phyloP scores from a whole-genome alignment of 2,113 vertebrate genomes.

The Orcinus orca region DNA sequence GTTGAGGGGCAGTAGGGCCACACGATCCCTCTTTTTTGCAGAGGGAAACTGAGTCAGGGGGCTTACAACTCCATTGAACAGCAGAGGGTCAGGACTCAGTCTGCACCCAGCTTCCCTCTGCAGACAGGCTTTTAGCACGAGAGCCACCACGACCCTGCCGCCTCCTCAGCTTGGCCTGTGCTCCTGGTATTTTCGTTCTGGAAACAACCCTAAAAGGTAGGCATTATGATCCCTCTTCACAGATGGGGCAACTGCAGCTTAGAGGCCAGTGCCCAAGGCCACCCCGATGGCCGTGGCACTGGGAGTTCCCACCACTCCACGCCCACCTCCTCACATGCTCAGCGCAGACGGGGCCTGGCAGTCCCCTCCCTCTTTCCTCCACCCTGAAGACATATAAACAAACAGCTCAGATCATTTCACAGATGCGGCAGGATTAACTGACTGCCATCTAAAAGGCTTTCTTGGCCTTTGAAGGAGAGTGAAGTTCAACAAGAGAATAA shows the following conservation, averaged over 20 bases:
- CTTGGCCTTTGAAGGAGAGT: background rate
- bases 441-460: background rate
- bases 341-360: fast-evolving
- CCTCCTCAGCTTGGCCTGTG: background rate
- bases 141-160: fast-evolving
- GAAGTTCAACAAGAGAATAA: background rate
- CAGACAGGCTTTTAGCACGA: background rate
- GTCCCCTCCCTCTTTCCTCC: background rate
- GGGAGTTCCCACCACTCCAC: background rate
- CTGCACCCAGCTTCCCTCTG: background rate
- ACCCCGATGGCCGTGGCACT: fast-evolving
- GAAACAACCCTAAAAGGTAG: background rate
- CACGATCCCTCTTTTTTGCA: background rate
- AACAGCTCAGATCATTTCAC: background rate
- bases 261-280: background rate
- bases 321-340: too few relatives aligned
- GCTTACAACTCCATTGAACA: background rate
- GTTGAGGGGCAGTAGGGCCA: background rate
- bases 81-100: background rate
- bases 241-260: background rate
- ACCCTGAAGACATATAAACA: background rate
- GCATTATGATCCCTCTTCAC: background rate
- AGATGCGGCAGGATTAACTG: background rate
- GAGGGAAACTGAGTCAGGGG: background rate
- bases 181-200: background rate